Percentiles rank a stretch among this genome's conserved stretches.
Evolutionary conservation across 1,140 invertebrate genomes (phyloP).

Genomic region (Hycleus phaleratus): DNA sequence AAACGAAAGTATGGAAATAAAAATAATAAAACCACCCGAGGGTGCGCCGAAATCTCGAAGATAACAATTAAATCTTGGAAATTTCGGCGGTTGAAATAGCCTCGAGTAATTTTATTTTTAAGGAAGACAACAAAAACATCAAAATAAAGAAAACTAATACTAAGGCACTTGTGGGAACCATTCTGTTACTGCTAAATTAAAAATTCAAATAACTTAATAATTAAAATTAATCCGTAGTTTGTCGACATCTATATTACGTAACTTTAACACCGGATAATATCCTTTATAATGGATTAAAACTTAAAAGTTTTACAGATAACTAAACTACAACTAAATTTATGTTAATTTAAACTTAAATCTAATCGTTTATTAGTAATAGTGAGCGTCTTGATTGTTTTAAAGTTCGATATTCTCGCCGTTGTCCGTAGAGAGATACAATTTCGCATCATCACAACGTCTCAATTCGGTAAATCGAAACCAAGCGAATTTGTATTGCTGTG

Average conservation of each 20-base stretch:
- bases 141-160: too few relatives aligned
- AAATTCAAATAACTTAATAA: slow-evolving; percentile 1
- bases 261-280: slow-evolving; percentile 6
- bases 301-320: neutral
- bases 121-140: neutral
- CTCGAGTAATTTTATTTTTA: slow-evolving; percentile 1
- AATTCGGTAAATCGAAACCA: too few relatives aligned
- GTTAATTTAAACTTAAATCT: neutral
- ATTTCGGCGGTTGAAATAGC: neutral
- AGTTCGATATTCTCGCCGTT: too few relatives aligned
- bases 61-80: neutral
- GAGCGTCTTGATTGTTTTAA: neutral
- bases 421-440: too few relatives aligned
- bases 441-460: too few relatives aligned
- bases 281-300: neutral
- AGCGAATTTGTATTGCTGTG: too few relatives aligned
- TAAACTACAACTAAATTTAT: too few relatives aligned
- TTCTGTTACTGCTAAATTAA: neutral
- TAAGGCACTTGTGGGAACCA: too few relatives aligned
- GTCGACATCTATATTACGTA: neutral
- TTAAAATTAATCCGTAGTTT: too few relatives aligned
- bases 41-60: slow-evolving; percentile 4
- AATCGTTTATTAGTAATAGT: slow-evolving; percentile 1
- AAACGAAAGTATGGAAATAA: neutral
- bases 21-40: neutral